Conservation (phyloP, 1,140 invertebrate genomes). For the Atopsyche davidsoni region DNA sequence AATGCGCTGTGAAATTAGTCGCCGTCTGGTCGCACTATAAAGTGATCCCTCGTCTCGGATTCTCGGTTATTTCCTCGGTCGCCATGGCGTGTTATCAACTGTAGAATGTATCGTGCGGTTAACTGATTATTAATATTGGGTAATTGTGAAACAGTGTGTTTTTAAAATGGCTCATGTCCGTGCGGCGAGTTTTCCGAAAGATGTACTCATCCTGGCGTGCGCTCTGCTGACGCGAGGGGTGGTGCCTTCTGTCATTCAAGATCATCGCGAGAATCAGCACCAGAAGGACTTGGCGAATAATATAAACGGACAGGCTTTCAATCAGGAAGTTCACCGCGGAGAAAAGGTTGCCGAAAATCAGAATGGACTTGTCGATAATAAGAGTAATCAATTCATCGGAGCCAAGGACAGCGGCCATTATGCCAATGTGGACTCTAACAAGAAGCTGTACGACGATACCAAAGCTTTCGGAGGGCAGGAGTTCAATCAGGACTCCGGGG, state of each 20-base stretch:
- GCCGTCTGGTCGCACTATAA: conserved; percentile 40
- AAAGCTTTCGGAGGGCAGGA: conserved; percentile 42
- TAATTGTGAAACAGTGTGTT: not conserved
- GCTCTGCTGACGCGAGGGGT: conserved; percentile 16
- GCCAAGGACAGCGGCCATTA: conserved; percentile 43
- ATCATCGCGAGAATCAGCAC: conserved; percentile 29
- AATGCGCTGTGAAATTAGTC: conserved; percentile 44
- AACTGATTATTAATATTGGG: not conserved
- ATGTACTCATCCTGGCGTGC: conserved; percentile 18
- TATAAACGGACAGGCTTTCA: conserved; percentile 38
- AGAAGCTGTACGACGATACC: conserved; percentile 38
- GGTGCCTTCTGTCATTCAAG: conserved; percentile 34
- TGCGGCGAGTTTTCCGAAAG: conserved; percentile 13
- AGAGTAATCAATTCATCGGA: conserved; percentile 43
- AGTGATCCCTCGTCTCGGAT: conserved; percentile 3
- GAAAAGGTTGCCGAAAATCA: conserved; percentile 44
- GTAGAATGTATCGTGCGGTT: not conserved
- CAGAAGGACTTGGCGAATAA: conserved; percentile 41
- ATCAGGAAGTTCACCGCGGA: conserved; percentile 41
- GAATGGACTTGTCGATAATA: conserved; percentile 39
- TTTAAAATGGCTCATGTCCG: conserved; percentile 11
- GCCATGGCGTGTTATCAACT: conserved; percentile 8
- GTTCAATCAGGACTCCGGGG: conserved; percentile 40
- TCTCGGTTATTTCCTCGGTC: conserved; percentile 22
- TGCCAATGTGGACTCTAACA: conserved; percentile 42